Evolutionary conservation across 2,797 vertebrate species (phyloP).

Genomic region (Urocyon cinereoargenteus): DNA sequence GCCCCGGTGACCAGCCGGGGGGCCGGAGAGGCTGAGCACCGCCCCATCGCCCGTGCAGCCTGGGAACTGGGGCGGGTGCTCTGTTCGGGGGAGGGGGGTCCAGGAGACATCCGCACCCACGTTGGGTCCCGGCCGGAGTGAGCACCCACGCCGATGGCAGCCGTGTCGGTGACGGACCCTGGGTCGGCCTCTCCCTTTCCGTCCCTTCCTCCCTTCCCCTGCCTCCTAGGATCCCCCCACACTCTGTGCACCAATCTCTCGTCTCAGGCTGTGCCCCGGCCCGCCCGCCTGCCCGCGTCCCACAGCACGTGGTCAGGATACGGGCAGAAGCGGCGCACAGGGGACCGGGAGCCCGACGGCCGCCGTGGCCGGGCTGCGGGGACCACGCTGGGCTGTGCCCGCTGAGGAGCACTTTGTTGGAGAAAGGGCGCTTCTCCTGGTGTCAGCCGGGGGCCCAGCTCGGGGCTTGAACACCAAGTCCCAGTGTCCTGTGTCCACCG

Average conservation of each 20-base stretch:
- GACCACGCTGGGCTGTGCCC: not conserved
- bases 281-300: not conserved
- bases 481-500: not conserved
- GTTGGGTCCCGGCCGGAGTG: not conserved
- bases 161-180: not conserved
- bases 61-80: not conserved
- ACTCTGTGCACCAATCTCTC: not conserved
- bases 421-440: not conserved
- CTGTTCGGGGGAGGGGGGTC: not conserved
- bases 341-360: too few relatives aligned
- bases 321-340: not conserved
- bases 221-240: not conserved
- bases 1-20: not conserved
- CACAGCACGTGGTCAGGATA: not conserved
- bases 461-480: not conserved
- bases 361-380: not conserved
- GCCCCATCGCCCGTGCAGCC: fast-evolving
- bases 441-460: not conserved
- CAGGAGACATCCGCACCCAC: fast-evolving
- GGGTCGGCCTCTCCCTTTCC: not conserved
- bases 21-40: fast-evolving
- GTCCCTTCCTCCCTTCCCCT: not conserved
- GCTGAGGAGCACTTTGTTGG: not conserved
- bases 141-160: not conserved
- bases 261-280: not conserved